Evolutionary conservation across 1,140 invertebrate species (phyloP).

Genomic region (Neodiprion virginianus): DNA sequence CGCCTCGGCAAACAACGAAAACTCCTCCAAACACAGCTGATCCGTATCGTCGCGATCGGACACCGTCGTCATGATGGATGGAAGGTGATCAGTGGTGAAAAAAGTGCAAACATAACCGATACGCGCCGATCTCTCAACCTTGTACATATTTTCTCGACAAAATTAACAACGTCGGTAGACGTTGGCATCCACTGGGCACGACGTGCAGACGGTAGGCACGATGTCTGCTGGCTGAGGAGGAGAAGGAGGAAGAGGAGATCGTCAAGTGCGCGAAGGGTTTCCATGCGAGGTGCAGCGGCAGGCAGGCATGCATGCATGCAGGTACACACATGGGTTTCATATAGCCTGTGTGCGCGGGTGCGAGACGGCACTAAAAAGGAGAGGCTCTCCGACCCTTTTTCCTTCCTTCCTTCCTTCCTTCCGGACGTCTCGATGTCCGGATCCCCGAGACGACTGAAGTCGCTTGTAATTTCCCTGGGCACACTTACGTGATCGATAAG

Average conservation of each 20-base stretch:
- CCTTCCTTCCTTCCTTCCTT: background rate
- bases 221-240: background rate
- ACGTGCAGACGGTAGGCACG: conserved; percentile 5
- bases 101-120: too few species aligned
- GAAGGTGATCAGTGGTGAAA: too few species aligned
- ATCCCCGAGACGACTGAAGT: background rate
- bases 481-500: background rate
- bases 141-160: too few species aligned
- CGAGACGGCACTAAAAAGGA: background rate
- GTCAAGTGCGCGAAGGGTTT: conserved; percentile 45
- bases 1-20: too few species aligned
- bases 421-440: background rate
- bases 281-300: conserved; percentile 22
- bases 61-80: too few species aligned
- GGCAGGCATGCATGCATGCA: conserved; percentile 16
- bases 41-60: too few species aligned
- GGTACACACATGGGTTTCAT: background rate
- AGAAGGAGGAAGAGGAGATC: conserved; percentile 38
- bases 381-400: background rate
- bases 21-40: too few species aligned
- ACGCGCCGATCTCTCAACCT: too few species aligned
- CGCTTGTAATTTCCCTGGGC: conserved; percentile 1
- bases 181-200: conserved; percentile 53
- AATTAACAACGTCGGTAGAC: conserved; percentile 27
- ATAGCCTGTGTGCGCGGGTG: too few species aligned